Base-by-base conservation (phyloP, 2,113 vertebrate genomes). In the Suricata suricatta region DNA sequence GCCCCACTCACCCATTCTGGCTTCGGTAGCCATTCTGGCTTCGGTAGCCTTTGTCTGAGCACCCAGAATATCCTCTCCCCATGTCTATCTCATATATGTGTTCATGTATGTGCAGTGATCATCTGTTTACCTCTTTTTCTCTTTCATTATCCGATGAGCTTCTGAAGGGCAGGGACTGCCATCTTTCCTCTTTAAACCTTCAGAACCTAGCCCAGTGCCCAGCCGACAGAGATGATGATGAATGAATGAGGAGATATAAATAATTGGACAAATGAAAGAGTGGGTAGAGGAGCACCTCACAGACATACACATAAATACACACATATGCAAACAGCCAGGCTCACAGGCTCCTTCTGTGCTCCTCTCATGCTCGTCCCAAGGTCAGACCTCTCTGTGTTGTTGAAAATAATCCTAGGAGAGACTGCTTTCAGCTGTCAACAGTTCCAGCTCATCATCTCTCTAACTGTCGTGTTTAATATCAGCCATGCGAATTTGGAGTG, bases 351-450 rank as follows among this genome's bases (percentile, higher is more conserved):
- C 72, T 31, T 41, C 66, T 29, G n/a, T 47, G 33, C 31, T 31
- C 16, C 9, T 66, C 31, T 11, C 25, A 74, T 76, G 77, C 47
- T 84, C 33, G 4, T 83, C 47, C 68, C 44, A 23, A 4, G 54
- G 23, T 74, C 60, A 25, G 27, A 23, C 12, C 69, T 93, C 47
- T 76, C 86, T 52, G 9, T 7, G 15, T 76, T 77, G 47, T 92
- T 27, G 50, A 89, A 69, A 27, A 3, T 41, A 81, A 76, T 71
- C 84, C 64, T 63, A 2, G 1, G 76, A 96, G 87, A 94, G 23
- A 6, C 23, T 83, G 87, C 92, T 74, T 95, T 92, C 69, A 72
- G 38, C 80, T 93, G 83, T 96, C 92, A 97, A 31, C 63, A 81
- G 79, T 52, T 80, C 21, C 69, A 72, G 57, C 93, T 93, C 89